These are phyloP conservation scores for Chlamydotis undulata DNA, from an alignment of 2,113 vertebrate species.

Conservation along the genomic window DNA sequence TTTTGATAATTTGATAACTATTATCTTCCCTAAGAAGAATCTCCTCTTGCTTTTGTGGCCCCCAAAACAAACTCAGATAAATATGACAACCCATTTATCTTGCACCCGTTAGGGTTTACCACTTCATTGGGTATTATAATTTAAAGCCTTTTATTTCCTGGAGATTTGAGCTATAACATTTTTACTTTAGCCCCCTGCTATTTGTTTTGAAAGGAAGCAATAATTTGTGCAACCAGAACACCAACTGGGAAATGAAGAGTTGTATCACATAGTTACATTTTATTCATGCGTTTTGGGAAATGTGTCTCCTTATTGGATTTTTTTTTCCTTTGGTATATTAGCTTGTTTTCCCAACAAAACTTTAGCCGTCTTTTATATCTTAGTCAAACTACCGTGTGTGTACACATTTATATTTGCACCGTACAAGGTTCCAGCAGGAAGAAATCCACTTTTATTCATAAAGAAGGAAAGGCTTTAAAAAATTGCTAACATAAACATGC, in stretches of 20 bases:
- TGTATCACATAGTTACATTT: conserved; percentile 73
- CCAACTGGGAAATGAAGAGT: conserved; percentile 73
- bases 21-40: conserved; percentile 79
- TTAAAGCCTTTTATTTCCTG: conserved; percentile 86
- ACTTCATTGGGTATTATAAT: conserved; percentile 87
- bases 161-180: conserved; percentile 83
- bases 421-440: not conserved
- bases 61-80: conserved; percentile 76
- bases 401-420: not conserved
- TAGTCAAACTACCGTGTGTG: not conserved
- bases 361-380: conserved; percentile 24
- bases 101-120: conserved; percentile 83
- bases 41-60: conserved; percentile 64
- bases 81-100: conserved; percentile 84
- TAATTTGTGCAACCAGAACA: conserved; percentile 81
- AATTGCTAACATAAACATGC: conserved; percentile 4
- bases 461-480: not conserved
- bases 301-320: conserved; percentile 62
- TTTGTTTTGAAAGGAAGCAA: conserved; percentile 84
- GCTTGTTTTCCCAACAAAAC: conserved; percentile 51
- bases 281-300: conserved; percentile 66
- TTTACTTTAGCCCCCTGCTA: conserved; percentile 82
- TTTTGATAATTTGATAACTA: conserved; percentile 84
- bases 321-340: not conserved
- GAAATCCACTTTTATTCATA: not conserved